Conservation (phyloP, 35 echinoderm and acorn worm genomes). For the Acanthaster planci region DNA sequence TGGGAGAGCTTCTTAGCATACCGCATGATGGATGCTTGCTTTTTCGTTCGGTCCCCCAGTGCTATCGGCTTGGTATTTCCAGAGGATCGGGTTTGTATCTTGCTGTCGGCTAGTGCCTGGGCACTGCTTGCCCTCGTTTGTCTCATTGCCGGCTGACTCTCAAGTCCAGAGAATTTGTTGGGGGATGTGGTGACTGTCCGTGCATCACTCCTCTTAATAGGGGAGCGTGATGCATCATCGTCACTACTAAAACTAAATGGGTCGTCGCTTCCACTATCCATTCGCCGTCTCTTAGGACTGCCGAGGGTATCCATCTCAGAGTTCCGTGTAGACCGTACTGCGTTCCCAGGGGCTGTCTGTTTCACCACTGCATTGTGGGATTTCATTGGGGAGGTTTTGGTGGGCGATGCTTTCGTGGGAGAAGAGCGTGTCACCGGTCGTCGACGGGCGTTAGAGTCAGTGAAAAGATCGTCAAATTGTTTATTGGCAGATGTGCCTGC, state of each 20-base stretch:
- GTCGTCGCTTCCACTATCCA: conserved; percentile 50
- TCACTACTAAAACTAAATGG: conserved; percentile 69
- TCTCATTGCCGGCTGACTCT: not conserved
- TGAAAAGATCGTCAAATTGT: conserved; percentile 63
- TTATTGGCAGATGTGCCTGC: conserved; percentile 30
- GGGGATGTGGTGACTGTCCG: not conserved
- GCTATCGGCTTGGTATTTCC: not conserved
- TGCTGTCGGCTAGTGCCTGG: conserved; percentile 2
- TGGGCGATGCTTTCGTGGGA: conserved; percentile 34
- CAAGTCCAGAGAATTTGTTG: not conserved
- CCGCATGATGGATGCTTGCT: conserved; percentile 15
- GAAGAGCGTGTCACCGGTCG: conserved; percentile 43
- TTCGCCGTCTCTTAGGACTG: conserved; percentile 50
- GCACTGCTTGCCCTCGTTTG: conserved; percentile 35
- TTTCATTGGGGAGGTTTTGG: conserved; percentile 46
- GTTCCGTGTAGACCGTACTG: conserved; percentile 18
- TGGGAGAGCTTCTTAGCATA: not conserved
- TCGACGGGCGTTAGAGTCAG: conserved; percentile 16
- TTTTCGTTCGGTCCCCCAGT: not conserved
- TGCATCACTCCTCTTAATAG: not conserved
- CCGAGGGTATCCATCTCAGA: conserved; percentile 4
- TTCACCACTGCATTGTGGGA: conserved; percentile 34
- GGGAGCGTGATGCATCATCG: conserved; percentile 51
- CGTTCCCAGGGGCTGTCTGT: conserved; percentile 30
- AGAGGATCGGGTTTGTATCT: conserved; percentile 48